Evolutionary conservation across 2,113 vertebrate species (phyloP), one percentile per base, ranked within the genome.

Genomic region (Notothenia coriiceps): DNA sequence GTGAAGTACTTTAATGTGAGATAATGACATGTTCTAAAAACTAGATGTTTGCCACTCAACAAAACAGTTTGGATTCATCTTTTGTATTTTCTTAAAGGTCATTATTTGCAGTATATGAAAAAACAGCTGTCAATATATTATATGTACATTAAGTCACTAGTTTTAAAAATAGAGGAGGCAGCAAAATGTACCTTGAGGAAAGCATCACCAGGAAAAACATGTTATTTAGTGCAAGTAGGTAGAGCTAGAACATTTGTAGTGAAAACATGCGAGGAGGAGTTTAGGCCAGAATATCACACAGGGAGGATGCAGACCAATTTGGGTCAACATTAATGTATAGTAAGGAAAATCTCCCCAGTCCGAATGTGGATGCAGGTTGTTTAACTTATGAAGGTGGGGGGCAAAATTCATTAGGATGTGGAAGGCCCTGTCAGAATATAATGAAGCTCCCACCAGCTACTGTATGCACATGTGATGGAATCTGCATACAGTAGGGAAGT

Each of bases 401-500:
- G 43, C 9, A 59, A 29, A 52, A 55, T 61, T 11, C 33, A 63
- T 72, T 55, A 60, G 55, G 35, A 65, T 17, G 12, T 70, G 43
- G 47, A 57, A n/a, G 35, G 46, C 63, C 18, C 50, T 40, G 44
- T 63, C n/a, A 50, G 55, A 76, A 44, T 43, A 54, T 75, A 79
- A 84, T 77, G 52, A 61, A 60, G 68, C 29, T 56, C 49, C 17
- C 35, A 40, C 49, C n/a, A 70, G 62, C 63, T 50, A 12, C 22
- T n/a, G 13, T 69, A 65, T 80, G 62, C 25, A 88, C 81, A 84
- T 74, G 3, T 64, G 33, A n/a, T 20, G 20, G 14, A 56, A 52
- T 20, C 13, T 51, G 25, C 12, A 12, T 8, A 46, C 17, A 52
- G 9, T 20, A 2, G 47, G 6, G 20, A 63, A 49, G 49, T 61